These are phyloP conservation scores for Anaspis maculata DNA, from an alignment of 2,888 invertebrate species.

Conservation along the genomic window DNA sequence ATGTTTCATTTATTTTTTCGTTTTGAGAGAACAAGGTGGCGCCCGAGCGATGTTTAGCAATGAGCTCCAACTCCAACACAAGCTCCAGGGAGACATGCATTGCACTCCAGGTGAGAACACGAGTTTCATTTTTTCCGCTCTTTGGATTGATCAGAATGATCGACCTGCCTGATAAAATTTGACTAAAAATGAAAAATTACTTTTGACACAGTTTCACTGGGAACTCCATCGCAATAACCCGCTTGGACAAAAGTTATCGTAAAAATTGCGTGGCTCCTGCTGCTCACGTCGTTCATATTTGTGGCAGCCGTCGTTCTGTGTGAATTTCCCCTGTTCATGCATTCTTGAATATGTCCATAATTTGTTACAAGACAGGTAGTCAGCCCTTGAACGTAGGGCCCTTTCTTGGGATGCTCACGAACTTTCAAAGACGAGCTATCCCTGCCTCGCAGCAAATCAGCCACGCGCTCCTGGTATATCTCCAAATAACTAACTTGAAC, in stretches of 20 bases:
- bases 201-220: constrained; percentile 83
- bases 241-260: constrained; percentile 86
- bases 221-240: constrained; percentile 77
- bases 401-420: constrained; percentile 66
- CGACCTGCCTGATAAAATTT: no score
- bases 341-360: constrained; percentile 77
- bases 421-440: constrained; percentile 48
- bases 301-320: constrained; percentile 82
- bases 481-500: constrained; percentile 69
- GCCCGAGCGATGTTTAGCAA: no score
- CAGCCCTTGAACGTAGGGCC: constrained; percentile 78
- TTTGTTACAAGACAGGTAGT: constrained; percentile 80
- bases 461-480: constrained; percentile 59
- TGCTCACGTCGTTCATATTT: constrained; percentile 88
- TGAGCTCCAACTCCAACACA: no score
- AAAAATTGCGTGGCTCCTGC: constrained; percentile 86
- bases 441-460: constrained; percentile 55
- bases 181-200: constrained; percentile 37
- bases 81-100: no score
- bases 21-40: no score
- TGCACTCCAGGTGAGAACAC: no score
- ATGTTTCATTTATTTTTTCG: no score
- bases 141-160: no score
- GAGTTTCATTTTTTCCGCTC: no score
- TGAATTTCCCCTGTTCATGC: constrained; percentile 64